Percentiles rank a stretch among this genome's conserved stretches.
Conservation (phyloP, 2,113 vertebrate genomes). For the Chrysochloris asiatica region DNA sequence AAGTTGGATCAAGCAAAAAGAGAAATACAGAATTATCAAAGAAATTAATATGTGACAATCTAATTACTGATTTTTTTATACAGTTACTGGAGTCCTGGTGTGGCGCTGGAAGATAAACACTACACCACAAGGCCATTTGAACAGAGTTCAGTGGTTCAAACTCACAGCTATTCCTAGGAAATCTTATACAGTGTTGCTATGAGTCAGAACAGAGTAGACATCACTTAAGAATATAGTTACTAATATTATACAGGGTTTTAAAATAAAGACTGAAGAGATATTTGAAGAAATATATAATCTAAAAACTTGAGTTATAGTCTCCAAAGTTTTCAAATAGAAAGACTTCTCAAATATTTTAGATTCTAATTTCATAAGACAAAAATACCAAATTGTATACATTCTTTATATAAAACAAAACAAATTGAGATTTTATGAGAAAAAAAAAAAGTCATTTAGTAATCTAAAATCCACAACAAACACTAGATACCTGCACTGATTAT, state of each 20-base stretch:
- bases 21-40: neutral
- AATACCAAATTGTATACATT: constrained; percentile 10
- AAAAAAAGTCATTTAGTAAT: neutral
- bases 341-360: neutral
- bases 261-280: constrained; percentile 38
- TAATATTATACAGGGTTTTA: neutral
- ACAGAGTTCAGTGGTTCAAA: too few relatives aligned
- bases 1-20: neutral
- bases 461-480: neutral
- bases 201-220: too few relatives aligned
- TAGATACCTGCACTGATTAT: constrained; percentile 96
- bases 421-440: neutral
- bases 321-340: constrained; percentile 2
- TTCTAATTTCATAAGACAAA: constrained; percentile 45
- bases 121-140: too few relatives aligned
- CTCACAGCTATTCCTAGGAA: too few relatives aligned
- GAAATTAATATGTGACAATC: neutral
- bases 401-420: constrained; percentile 9
- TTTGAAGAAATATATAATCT: constrained; percentile 28
- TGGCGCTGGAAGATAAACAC: too few relatives aligned
- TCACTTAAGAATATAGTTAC: too few relatives aligned
- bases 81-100: too few relatives aligned
- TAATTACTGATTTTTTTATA: neutral
- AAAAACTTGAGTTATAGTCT: neutral
- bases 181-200: too few relatives aligned